phyloP scores from a whole-genome alignment of 2,113 vertebrate genomes.

The Colius striatus region DNA sequence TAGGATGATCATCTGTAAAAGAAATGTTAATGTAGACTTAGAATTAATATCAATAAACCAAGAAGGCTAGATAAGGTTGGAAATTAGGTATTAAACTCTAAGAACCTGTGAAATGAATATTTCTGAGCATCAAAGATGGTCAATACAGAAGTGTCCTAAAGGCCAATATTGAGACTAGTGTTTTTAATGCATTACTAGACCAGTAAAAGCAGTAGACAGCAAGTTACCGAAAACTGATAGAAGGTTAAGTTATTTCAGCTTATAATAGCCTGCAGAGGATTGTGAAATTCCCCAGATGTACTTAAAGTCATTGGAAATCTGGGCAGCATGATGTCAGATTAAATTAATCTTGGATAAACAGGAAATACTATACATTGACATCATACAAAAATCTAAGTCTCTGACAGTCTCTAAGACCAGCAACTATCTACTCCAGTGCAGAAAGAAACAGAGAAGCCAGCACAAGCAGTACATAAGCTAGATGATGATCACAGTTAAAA shows the following conservation, averaged over 20 bases:
- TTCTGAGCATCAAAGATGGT: not conserved
- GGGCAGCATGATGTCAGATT: not conserved
- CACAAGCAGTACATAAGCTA: not conserved
- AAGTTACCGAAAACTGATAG: not conserved
- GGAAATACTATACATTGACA: not conserved
- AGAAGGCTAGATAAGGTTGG: not conserved
- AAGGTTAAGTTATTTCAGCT: not conserved
- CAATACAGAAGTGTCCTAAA: not conserved
- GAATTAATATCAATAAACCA: not conserved
- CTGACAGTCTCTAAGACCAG: not conserved
- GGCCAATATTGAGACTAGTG: not conserved
- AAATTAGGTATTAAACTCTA: not conserved
- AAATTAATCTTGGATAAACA: not conserved
- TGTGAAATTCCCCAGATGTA: not conserved
- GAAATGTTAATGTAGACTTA: not conserved
- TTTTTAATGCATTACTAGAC: not conserved
- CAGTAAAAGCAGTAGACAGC: not conserved
- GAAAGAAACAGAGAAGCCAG: not conserved
- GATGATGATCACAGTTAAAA: not conserved
- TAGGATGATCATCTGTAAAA: not conserved
- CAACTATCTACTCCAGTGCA: not conserved
- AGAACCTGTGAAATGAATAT: not conserved
- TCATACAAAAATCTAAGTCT: not conserved
- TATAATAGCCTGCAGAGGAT: not conserved
- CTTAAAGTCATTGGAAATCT: not conserved